Evolutionary conservation across 2,888 invertebrate species (phyloP), one percentile per base, ranked within the genome.

Genomic region (Acronicta alni): DNA sequence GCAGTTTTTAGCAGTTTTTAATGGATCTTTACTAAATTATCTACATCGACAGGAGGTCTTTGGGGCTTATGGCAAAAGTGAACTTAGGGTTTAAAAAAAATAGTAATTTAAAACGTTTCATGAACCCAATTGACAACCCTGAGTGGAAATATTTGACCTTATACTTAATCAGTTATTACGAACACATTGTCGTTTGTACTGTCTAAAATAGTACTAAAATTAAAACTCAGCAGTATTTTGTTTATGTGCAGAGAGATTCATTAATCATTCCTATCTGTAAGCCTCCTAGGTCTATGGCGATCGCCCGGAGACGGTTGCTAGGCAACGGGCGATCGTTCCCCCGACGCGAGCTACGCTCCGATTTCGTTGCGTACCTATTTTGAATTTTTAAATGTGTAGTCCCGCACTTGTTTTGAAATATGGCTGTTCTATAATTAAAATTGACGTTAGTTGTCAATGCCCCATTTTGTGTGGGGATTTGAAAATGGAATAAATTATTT

Each of bases 301-400:
- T 75, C 72, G 69, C 79, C 75, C 73, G 72, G 86, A 78, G 83
- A 80, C 77, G 72, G 89, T 89, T 87, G 88, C 89, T 81, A 83
- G 77, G 89, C 87, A 82, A 88, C 88, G 69, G 49, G 57, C 82
- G 85, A 85, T 86, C 87, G 86, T 80, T 84, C 80, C 81, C 83
- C 79, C 65, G 76, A 77, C 80, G 77, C 76, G 66, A 69, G 67
- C 77, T 62, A 68, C 73, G 73, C 81, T 79, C 80, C 75, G 77
- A 77, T 80, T 82, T 76, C 73, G 73, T 62, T 75, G 72, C 70
- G 75, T 76, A 67, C 72, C 64, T 69, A 75, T 80, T 82, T 83
- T 69, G 72, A 74, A 80, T 79, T 78, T 81, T 75, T 72, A 61
- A 77, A 71, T 63, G 15, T 63, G 63, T 59, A 56, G 48, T 57